These are phyloP conservation scores for Dicranocentrus wangi DNA, from an alignment of 2,888 invertebrate species.

Conservation along the genomic window DNA sequence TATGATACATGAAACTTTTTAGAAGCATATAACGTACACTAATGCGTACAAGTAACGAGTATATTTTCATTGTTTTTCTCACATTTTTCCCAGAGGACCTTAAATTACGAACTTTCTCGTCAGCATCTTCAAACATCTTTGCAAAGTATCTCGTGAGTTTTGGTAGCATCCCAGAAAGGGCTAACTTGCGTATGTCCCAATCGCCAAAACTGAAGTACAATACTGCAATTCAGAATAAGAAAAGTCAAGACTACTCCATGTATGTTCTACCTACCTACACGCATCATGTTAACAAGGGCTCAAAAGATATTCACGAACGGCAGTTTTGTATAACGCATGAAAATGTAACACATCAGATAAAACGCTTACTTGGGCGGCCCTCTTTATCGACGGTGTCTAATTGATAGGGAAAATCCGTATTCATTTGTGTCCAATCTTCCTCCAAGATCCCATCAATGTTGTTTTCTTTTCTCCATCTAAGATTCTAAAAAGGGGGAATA, in stretches of 20 bases:
- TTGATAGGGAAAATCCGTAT: constrained; percentile 34
- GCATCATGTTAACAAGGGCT: too few relatives aligned
- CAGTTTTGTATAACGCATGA: too few relatives aligned
- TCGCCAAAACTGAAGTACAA: constrained; percentile 45
- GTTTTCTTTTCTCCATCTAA: constrained; percentile 40
- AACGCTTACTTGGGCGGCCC: constrained; percentile 38
- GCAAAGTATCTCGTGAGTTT: constrained; percentile 49
- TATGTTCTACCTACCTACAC: too few relatives aligned
- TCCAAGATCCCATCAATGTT: constrained; percentile 30
- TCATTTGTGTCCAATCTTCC: constrained; percentile 42
- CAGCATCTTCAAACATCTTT: constrained; percentile 56
- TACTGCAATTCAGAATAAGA: constrained; percentile 15
- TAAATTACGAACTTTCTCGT: constrained; percentile 41
- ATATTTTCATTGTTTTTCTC: not conserved
- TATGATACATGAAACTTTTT: not conserved
- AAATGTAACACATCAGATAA: too few relatives aligned
- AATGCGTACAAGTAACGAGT: too few relatives aligned
- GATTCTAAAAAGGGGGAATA: constrained; percentile 37
- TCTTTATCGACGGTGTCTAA: constrained; percentile 39
- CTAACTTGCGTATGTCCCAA: constrained; percentile 46
- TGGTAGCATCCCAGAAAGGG: constrained; percentile 44
- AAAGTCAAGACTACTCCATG: too few relatives aligned
- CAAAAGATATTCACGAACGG: too few relatives aligned
- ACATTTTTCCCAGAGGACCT: constrained; percentile 29
- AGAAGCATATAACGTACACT: not conserved